phyloP scores from a whole-genome alignment of 1,140 invertebrate genomes.

The Drosophila elegans region DNA sequence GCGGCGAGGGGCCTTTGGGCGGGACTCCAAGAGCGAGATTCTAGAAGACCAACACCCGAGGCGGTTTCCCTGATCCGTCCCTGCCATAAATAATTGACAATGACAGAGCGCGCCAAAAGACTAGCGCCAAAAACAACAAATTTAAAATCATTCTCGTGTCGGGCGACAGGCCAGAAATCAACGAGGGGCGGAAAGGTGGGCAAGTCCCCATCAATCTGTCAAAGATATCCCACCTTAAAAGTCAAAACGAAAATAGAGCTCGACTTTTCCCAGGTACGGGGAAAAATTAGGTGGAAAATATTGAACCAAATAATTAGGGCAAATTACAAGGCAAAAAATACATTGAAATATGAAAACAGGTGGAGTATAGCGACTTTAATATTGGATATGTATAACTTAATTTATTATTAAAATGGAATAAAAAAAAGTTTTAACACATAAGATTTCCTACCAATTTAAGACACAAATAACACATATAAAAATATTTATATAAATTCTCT shows the following conservation, averaged over 20 bases:
- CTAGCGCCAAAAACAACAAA: constrained; percentile 65
- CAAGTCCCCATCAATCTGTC: constrained; percentile 39
- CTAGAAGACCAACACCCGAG: constrained; percentile 44
- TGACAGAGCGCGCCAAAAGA: constrained; percentile 66
- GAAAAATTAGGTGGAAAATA: constrained; percentile 14
- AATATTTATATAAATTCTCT: constrained; percentile 1
- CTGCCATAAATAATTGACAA: constrained; percentile 64
- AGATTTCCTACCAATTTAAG: too few relatives aligned
- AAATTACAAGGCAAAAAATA: constrained; percentile 10
- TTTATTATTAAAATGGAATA: too few relatives aligned
- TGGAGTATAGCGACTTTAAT: background rate
- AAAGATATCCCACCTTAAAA: constrained; percentile 40
- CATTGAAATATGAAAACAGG: background rate
- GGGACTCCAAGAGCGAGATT: background rate
- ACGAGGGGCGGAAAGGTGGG: background rate
- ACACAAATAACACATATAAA: background rate
- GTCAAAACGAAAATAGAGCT: constrained; percentile 24
- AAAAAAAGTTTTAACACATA: too few relatives aligned
- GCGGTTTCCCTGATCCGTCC: constrained; percentile 37
- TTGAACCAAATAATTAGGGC: constrained; percentile 11
- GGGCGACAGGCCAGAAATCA: constrained; percentile 38
- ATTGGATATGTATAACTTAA: background rate
- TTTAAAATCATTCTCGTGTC: constrained; percentile 82
- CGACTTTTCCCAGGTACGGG: background rate
- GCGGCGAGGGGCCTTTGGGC: background rate